These are phyloP conservation scores for Zaprionus camerounensis DNA, from an alignment of 1,140 invertebrate genomes.

Conservation along the genomic window DNA sequence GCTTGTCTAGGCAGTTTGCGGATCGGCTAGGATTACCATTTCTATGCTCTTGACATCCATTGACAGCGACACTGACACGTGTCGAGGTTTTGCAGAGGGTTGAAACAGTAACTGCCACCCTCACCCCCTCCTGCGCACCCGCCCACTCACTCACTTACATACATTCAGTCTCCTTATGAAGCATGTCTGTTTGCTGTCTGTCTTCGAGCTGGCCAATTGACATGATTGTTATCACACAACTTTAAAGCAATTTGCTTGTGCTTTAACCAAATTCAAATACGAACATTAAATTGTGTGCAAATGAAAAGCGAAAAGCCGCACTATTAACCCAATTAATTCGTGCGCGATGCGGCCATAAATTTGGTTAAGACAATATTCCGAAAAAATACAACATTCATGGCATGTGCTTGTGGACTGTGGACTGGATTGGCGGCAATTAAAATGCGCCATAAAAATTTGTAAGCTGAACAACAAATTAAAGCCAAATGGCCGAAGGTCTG, in stretches of 20 bases:
- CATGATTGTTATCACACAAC: constrained; percentile 22
- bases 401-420: constrained; percentile 21
- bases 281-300: constrained; percentile 10
- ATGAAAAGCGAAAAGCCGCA: constrained; percentile 4
- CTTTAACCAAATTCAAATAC: constrained; percentile 26
- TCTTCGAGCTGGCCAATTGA: constrained; percentile 50
- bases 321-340: constrained; percentile 49
- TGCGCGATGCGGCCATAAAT: constrained; percentile 34
- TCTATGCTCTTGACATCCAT: constrained; percentile 73
- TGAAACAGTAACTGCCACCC: constrained; percentile 22
- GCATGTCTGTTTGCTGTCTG: constrained; percentile 47
- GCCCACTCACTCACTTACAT: background rate
- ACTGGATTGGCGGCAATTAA: constrained; percentile 47
- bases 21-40: constrained; percentile 67
- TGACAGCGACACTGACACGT: constrained; percentile 76
- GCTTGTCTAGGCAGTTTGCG: constrained; percentile 70
- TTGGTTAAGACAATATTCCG: constrained; percentile 40
- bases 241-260: constrained; percentile 17
- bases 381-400: constrained; percentile 32
- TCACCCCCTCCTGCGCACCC: background rate
- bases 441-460: constrained; percentile 46
- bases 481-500: constrained; percentile 5
- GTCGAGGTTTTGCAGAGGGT: constrained; percentile 52
- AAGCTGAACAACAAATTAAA: constrained; percentile 54
- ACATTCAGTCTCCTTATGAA: background rate